Evolutionary conservation across 2,888 invertebrate species (phyloP).

Genomic region (Tiliacea aurago): DNA sequence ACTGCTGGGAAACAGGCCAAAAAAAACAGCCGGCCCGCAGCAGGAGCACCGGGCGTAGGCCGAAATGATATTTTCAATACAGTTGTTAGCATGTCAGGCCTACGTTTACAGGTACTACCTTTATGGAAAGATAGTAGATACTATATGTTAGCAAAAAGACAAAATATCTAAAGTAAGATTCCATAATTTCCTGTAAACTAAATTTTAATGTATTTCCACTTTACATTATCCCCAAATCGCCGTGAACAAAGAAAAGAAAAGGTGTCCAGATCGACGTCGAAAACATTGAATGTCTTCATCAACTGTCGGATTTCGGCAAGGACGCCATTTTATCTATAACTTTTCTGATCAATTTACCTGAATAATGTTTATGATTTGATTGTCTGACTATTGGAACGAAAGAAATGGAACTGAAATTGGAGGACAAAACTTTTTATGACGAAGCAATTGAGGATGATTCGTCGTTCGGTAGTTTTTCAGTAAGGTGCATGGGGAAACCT

Average conservation of each 20-base stretch:
- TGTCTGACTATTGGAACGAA: conserved; percentile 58
- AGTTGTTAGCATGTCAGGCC: too few relatives aligned
- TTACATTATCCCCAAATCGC: conserved; percentile 11
- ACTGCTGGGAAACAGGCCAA: too few relatives aligned
- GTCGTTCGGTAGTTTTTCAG: neutral
- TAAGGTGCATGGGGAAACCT: neutral
- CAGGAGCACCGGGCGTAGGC: too few relatives aligned
- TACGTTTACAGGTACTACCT: too few relatives aligned
- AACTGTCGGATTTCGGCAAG: conserved; percentile 34
- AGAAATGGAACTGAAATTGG: conserved; percentile 19
- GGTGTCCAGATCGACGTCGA: conserved; percentile 52
- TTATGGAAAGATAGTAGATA: neutral
- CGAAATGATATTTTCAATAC: too few relatives aligned
- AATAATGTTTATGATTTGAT: conserved; percentile 69
- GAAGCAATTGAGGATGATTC: conserved; percentile 12
- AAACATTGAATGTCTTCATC: conserved; percentile 60
- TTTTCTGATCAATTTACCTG: conserved; percentile 64
- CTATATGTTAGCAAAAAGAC: neutral
- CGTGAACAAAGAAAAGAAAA: conserved; percentile 33
- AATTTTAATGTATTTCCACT: conserved; percentile 23
- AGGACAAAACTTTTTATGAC: conserved; percentile 28
- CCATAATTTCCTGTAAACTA: conserved; percentile 16
- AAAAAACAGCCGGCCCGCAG: too few relatives aligned
- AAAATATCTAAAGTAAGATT: neutral
- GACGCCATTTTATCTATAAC: conserved; percentile 45